Conservation (phyloP, 2,797 vertebrate genomes). For the Hyperoplus immaculatus region DNA sequence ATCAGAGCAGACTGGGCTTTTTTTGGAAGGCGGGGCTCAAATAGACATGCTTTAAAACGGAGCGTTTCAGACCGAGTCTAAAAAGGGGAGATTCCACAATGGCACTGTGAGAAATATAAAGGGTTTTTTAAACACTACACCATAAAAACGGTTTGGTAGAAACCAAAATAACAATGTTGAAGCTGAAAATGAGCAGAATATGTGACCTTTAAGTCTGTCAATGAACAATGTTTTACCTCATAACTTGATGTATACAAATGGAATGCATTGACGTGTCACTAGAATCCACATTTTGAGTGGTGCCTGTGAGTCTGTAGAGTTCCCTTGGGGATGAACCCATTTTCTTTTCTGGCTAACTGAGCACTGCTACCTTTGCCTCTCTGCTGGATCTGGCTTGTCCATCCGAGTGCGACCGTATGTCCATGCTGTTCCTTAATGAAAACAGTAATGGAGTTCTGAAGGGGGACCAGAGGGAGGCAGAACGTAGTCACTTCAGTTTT, state of each 20-base stretch:
- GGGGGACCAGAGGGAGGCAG: constrained; percentile 2
- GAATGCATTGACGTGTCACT: background rate
- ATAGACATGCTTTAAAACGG: no score
- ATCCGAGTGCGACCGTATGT: background rate
- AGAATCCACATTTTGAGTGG: background rate
- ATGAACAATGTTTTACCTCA: no score
- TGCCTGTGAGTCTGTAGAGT: background rate
- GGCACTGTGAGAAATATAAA: no score
- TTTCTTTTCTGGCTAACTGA: constrained; percentile 17
- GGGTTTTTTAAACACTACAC: no score
- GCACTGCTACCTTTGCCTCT: background rate
- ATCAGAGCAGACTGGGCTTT: no score
- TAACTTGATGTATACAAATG: background rate
- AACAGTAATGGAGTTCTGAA: constrained; percentile 18
- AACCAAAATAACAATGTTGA: no score
- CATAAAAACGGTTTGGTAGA: no score
- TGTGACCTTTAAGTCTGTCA: no score
- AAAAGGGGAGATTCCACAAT: no score
- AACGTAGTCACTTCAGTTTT: background rate
- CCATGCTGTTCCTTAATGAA: constrained; percentile 36
- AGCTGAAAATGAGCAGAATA: no score
- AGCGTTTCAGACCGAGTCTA: no score
- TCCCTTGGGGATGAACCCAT: background rate
- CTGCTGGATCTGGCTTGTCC: constrained; percentile 31
- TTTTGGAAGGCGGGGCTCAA: no score